Evolutionary conservation across 1,140 invertebrate genomes (phyloP), one percentile per base, ranked within the genome.

Genomic region (Holotrichia oblita): DNA sequence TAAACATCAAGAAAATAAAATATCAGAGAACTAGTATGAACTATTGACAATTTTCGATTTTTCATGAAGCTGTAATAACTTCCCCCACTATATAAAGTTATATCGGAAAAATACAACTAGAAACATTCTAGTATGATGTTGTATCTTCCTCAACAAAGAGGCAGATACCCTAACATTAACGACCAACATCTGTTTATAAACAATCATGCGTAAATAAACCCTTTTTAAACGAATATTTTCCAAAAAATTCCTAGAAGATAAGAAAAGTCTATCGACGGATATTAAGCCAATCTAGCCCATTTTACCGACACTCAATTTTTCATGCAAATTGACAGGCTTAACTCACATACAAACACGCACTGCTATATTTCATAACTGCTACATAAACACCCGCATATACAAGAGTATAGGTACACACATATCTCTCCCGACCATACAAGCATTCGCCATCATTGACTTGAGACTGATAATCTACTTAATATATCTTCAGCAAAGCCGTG

Each of bases 161-260:
- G 4, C 27, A 34, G 27, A 34, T 34, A 34, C 27, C 27, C 12
- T n/a, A n/a, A n/a, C 27, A 34, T 34, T 4, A 34, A 34, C n/a
- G 27, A 34, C 27, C 27, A 34, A 2, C 27, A 34, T 55, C n/a
- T 55, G 48, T 55, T 55, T 55, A 55, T 55, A 55, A n/a, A 1
- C 27, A 10, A 17, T 14, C 48, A 17, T 17, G 48, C 48, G 48
- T 55, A 55, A 55, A 55, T 55, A 55, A 55, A 17, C 48, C 48
- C 14, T 55, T 34, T 55, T 55, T 55, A 55, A 55, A 55, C 48
- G 48, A 34, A 55, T 55, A 55, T 55, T 55, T 55, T 55, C 48
- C 48, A 55, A 14, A 55, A 20, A 14, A 10, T 55, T 17, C 12
- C 48, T 34, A n/a, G 2, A 10, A 7, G 48, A 55, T 55, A 55